Percentiles rank a stretch among this genome's conserved stretches.
Conservation (phyloP, 1,140 invertebrate genomes). For the Heliconius congener region DNA sequence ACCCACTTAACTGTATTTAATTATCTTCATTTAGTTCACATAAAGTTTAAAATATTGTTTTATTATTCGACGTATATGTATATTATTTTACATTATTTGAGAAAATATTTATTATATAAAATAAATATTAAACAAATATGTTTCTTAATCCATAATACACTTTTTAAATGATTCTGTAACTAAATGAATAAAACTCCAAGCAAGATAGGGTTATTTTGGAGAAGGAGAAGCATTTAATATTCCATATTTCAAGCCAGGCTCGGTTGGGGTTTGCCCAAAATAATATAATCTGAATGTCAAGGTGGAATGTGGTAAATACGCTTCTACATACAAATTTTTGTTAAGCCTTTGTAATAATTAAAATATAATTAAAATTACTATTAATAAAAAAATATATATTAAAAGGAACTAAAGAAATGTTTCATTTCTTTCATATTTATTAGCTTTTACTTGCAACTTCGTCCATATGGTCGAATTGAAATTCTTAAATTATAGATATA, state of each 20-base stretch:
- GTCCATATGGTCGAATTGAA: too few relatives aligned
- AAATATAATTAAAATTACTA: neutral
- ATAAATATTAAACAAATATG: neutral
- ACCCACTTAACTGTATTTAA: neutral
- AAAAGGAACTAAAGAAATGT: too few relatives aligned
- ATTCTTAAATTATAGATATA: too few relatives aligned
- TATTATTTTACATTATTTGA: neutral
- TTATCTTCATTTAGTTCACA: neutral
- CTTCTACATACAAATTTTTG: neutral
- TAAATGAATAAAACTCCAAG: neutral
- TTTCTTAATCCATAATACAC: neutral
- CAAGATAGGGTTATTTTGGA: neutral
- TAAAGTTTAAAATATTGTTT: too few relatives aligned
- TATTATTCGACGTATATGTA: neutral
- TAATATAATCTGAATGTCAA: constrained; percentile 4
- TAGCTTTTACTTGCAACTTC: too few relatives aligned
- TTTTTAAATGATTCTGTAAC: neutral
- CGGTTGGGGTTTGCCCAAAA: neutral
- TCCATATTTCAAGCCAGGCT: neutral
- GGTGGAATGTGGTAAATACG: neutral
- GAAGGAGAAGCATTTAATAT: neutral
- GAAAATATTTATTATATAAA: neutral
- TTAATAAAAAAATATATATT: neutral
- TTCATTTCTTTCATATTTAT: too few relatives aligned
- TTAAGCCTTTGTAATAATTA: neutral